phyloP scores from a whole-genome alignment of 2,888 invertebrate genomes.

The Drosophila heteroneura region DNA sequence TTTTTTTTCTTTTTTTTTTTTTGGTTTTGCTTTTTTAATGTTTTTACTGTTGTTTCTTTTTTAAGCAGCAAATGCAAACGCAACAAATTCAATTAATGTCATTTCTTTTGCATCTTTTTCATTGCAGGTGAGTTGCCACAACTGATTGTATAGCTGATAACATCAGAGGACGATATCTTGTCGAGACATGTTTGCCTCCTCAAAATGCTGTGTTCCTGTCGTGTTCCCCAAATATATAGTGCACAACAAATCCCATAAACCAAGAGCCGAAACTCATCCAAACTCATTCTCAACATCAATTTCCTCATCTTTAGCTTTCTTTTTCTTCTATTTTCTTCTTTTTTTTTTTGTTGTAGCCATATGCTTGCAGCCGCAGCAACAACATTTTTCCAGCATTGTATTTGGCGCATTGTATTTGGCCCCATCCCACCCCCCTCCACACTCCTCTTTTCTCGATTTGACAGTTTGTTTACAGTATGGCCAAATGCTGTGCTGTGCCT shows the following conservation, averaged over 20 bases:
- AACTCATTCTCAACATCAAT: background rate
- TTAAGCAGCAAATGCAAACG: slow-evolving; percentile 14
- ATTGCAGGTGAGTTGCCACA: slow-evolving; percentile 52
- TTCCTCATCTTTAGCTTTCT: background rate
- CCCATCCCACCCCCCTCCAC: background rate
- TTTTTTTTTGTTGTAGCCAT: slow-evolving; percentile 12
- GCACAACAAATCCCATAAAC: background rate
- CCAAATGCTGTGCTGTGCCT: slow-evolving; percentile 4
- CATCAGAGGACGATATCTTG: slow-evolving; percentile 1
- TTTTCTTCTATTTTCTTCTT: background rate
- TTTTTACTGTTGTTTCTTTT: slow-evolving; percentile 11
- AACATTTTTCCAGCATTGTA: slow-evolving; percentile 26
- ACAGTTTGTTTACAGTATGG: slow-evolving; percentile 73
- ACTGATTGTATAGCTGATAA: background rate
- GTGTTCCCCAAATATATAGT: background rate
- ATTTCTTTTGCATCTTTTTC: slow-evolving; percentile 28
- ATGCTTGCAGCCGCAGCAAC: slow-evolving; percentile 41
- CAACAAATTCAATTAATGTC: slow-evolving; percentile 56
- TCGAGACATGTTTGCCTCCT: background rate
- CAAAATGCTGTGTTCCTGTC: slow-evolving; percentile 11
- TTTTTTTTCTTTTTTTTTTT: slow-evolving; percentile 1
- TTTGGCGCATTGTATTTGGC: too few relatives aligned
- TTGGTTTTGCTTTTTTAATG: slow-evolving; percentile 16
- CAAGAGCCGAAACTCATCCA: background rate
- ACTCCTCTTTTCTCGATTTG: slow-evolving; percentile 38